Percentiles rank a stretch among this genome's conserved stretches.
Conservation (phyloP, 2,113 vertebrate genomes). For the Rhinogobius similis region DNA sequence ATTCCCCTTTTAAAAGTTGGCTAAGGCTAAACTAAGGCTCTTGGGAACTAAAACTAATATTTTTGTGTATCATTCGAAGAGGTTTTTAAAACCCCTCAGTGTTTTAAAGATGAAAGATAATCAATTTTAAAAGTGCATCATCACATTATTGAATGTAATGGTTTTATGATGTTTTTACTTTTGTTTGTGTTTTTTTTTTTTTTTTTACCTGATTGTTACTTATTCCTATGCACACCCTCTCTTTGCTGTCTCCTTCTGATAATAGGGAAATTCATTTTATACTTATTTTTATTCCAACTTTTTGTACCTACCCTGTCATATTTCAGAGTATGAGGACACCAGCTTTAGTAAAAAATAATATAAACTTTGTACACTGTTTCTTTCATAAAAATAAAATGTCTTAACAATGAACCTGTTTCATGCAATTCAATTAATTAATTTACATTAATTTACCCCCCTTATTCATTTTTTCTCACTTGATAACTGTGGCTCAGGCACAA, state of each 20-base stretch:
- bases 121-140: constrained; percentile 69
- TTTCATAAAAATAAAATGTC: constrained; percentile 81
- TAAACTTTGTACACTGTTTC: constrained; percentile 79
- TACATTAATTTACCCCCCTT: neutral
- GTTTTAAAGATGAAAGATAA: constrained; percentile 69
- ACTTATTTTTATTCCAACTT: constrained; percentile 61
- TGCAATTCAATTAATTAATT: constrained; percentile 3
- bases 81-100: constrained; percentile 58
- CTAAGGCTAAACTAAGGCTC: constrained; percentile 44
- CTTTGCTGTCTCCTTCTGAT: constrained; percentile 69
- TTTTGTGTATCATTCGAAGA: constrained; percentile 25
- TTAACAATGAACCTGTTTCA: constrained; percentile 55
- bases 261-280: constrained; percentile 76
- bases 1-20: constrained; percentile 51
- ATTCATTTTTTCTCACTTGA: neutral
- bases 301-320: constrained; percentile 69
- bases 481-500: neutral
- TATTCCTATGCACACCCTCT: constrained; percentile 71
- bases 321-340: constrained; percentile 73
- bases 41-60: constrained; percentile 43
- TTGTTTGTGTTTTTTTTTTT: constrained; percentile 50
- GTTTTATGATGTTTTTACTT: constrained; percentile 64
- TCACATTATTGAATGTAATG: constrained; percentile 80
- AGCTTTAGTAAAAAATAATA: constrained; percentile 82
- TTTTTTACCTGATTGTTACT: constrained; percentile 68